A percentile compares a stretch with the other conserved stretches of the same genome.
Evolutionary conservation across 1,140 invertebrate species (phyloP).

Genomic region (Marisa cornuarietis): DNA sequence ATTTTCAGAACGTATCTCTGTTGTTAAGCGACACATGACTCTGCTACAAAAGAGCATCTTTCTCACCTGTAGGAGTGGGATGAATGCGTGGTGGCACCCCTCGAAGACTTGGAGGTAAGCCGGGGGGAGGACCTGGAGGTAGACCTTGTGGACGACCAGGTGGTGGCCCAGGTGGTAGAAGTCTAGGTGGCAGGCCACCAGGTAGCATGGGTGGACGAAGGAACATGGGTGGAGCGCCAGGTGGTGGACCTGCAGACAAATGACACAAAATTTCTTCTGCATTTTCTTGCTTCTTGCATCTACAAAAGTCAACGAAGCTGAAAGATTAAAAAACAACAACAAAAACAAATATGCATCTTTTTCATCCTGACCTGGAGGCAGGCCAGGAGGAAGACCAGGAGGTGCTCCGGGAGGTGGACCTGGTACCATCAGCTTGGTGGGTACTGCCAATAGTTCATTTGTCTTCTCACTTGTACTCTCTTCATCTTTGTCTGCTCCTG

Average conservation of each 20-base stretch:
- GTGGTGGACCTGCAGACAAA: conserved; percentile 60
- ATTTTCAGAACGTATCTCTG: too few relatives aligned
- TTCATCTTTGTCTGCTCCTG: conserved; percentile 34
- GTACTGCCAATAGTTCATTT: conserved; percentile 24
- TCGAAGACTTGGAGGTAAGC: conserved; percentile 68
- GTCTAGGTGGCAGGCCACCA: conserved; percentile 61
- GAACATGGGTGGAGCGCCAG: conserved; percentile 68
- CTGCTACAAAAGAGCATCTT: too few relatives aligned
- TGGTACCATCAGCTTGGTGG: conserved; percentile 22
- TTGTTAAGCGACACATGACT: too few relatives aligned
- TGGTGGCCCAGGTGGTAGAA: conserved; percentile 72
- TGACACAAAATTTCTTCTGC: background rate
- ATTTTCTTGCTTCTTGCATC: background rate
- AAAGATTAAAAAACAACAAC: background rate
- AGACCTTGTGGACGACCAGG: conserved; percentile 84
- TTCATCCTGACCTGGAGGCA: conserved; percentile 50
- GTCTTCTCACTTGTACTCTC: conserved; percentile 38
- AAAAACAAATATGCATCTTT: background rate
- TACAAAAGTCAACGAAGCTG: background rate
- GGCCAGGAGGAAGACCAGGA: conserved; percentile 58
- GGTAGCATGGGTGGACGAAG: conserved; percentile 67
- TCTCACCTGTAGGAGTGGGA: conserved; percentile 75
- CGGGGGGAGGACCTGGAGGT: conserved; percentile 73
- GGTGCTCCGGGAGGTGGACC: conserved; percentile 43
- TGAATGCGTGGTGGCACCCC: conserved; percentile 64